Evolutionary conservation across 2,888 invertebrate species (phyloP).

Genomic region (Hololepta plana): DNA sequence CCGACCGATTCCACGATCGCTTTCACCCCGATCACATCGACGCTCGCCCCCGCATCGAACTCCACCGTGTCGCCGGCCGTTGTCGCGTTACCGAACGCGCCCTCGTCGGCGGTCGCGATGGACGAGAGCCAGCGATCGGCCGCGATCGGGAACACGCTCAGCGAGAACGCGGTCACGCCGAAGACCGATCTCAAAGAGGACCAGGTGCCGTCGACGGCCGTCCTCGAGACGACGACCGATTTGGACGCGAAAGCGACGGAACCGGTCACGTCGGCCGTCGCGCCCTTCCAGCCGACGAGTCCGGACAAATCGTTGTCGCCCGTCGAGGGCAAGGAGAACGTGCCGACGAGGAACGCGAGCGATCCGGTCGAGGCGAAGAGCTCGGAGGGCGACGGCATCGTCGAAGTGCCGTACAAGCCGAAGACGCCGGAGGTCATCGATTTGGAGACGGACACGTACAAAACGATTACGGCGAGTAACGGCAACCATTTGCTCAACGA

Average conservation of each 20-base stretch:
- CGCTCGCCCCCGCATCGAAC: too few relatives aligned
- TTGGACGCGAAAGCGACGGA: slow-evolving; percentile 7
- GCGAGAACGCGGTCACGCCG: too few relatives aligned
- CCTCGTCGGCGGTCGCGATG: too few relatives aligned
- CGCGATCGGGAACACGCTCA: too few relatives aligned
- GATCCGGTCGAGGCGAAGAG: slow-evolving; percentile 7
- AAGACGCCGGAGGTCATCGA: slow-evolving; percentile 44
- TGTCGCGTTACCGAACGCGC: too few relatives aligned
- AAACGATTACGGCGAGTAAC: slow-evolving; percentile 12
- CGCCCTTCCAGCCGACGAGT: slow-evolving; percentile 20
- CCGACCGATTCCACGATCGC: too few relatives aligned
- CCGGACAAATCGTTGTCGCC: slow-evolving; percentile 27
- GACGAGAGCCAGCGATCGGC: too few relatives aligned
- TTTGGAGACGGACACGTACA: slow-evolving; percentile 27
- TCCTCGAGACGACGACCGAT: too few relatives aligned
- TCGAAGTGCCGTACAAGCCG: slow-evolving; percentile 38
- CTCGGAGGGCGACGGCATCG: slow-evolving; percentile 14
- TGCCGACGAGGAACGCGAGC: slow-evolving; percentile 25
- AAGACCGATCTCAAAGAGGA: too few relatives aligned
- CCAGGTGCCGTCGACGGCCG: too few relatives aligned
- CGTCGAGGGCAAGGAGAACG: slow-evolving; percentile 36
- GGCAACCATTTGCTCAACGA: slow-evolving; percentile 11
- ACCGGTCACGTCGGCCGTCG: slow-evolving; percentile 22
- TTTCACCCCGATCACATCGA: too few relatives aligned
- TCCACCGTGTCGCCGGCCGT: too few relatives aligned